Base-by-base conservation (phyloP, 2,113 vertebrate genomes). In the Sturnus vulgaris region DNA sequence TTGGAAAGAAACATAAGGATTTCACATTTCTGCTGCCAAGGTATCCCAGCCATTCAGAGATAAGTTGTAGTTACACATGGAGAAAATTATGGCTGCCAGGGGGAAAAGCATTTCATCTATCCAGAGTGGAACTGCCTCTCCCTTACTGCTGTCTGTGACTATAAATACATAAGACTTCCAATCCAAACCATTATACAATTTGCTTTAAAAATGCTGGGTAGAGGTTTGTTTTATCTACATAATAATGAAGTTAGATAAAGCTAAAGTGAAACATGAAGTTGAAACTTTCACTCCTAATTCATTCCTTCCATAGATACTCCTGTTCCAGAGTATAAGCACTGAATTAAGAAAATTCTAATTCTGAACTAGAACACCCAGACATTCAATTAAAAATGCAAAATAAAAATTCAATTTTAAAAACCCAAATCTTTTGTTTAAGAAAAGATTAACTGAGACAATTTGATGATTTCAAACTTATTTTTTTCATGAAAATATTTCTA, bases 381-480 rank as follows among this genome's bases (percentile, higher is more conserved):
- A 47, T 63, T 77, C 52, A 59, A 19, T 59, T 66, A 31, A 88
- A 94, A 93, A 80, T 15, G 40, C 8, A 72, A 52, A 78, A 52
- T 30, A 52, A 30, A 30, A 52, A 52, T 52, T 52, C 50, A 28
- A 28, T 52, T 30, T 17, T 7, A 30, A 52, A 52, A 52, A 17
- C 17, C 17, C 16, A 17, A 30, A 30, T 52, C 50, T 52, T 30
- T 52, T 52, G 47, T 73, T 77, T 39, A 86, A 81, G 71, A 66
- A 66, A 94, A 90, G 30, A 80, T 69, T 42, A 94, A 80, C 59
- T 86, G 50, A 92, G 59, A 88, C 68, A 83, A 86, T 92, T 20
- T 35, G 15, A 81, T 10, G 2, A 78, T 78, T 95, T 90, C 42
- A 78, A 87, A 77, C 63, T 64, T n/a, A 10, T 60, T 87, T 87